These are phyloP conservation scores for Xerus rutilus DNA, from an alignment of 2,797 vertebrate genomes.

Conservation along the genomic window DNA sequence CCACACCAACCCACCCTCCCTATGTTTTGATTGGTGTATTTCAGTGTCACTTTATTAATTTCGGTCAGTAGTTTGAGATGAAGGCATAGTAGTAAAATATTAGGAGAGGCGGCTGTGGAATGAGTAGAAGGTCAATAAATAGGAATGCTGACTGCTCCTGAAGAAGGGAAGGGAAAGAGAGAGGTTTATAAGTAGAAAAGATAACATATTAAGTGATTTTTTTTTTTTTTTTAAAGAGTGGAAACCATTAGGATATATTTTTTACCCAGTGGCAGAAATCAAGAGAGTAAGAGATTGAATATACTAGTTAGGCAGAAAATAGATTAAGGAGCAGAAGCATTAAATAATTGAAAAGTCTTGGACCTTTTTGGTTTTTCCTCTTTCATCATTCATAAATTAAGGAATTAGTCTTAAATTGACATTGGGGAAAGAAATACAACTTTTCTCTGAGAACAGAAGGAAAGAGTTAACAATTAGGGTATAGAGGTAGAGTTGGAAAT, in stretches of 20 bases:
- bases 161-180: neutral
- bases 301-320: neutral
- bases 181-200: neutral
- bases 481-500: conserved; percentile 10
- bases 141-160: neutral
- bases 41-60: conserved; percentile 16
- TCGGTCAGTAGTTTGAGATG: conserved; percentile 28
- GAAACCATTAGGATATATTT: conserved; percentile 25
- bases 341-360: neutral
- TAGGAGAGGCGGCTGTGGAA: neutral
- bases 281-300: conserved; percentile 32
- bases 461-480: neutral
- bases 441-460: neutral
- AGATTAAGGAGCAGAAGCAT: neutral
- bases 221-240: neutral
- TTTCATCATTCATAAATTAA: conserved; percentile 48
- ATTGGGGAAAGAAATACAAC: neutral
- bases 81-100: neutral
- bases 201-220: neutral
- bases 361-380: neutral
- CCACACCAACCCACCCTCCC: too few relatives aligned
- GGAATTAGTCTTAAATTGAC: neutral
- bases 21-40: neutral
- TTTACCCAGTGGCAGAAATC: conserved; percentile 27
- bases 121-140: conserved; percentile 14